Evolutionary conservation across 2,113 vertebrate genomes (phyloP).

Genomic region (Hemibagrus wyckioides): DNA sequence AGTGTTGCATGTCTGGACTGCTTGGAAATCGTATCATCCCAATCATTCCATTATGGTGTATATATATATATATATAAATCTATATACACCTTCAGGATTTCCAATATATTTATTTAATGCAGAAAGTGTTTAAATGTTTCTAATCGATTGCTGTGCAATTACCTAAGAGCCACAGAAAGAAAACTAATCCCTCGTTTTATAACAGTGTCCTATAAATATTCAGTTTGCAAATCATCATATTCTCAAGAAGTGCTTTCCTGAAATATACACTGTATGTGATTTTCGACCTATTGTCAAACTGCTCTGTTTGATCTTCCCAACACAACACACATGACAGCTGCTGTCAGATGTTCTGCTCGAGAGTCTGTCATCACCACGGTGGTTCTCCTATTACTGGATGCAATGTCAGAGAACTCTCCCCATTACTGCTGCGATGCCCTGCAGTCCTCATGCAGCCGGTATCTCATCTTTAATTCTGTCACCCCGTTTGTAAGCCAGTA

Average conservation of each 20-base stretch:
- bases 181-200: too few species aligned
- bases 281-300: conserved; percentile 6
- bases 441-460: not conserved
- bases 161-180: too few species aligned
- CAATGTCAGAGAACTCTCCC: conserved; percentile 19
- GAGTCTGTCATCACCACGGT: conserved; percentile 11
- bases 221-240: not conserved
- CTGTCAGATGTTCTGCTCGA: conserved; percentile 24
- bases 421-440: conserved; percentile 17
- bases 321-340: not conserved
- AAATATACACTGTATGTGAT: not conserved
- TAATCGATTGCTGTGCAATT: too few species aligned
- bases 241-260: too few species aligned
- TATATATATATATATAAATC: too few species aligned
- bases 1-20: not conserved
- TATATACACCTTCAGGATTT: too few species aligned
- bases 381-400: conserved; percentile 14
- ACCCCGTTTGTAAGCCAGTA: not conserved
- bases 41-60: too few species aligned
- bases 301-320: not conserved
- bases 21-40: not conserved
- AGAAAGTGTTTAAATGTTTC: too few species aligned
- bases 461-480: conserved; percentile 3
- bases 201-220: not conserved
- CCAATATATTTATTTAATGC: too few species aligned